Percentiles rank a stretch among this genome's conserved stretches.
These are phyloP conservation scores for Antennarius maculatus DNA, from an alignment of 2,797 vertebrate species.

Conservation along the genomic window DNA sequence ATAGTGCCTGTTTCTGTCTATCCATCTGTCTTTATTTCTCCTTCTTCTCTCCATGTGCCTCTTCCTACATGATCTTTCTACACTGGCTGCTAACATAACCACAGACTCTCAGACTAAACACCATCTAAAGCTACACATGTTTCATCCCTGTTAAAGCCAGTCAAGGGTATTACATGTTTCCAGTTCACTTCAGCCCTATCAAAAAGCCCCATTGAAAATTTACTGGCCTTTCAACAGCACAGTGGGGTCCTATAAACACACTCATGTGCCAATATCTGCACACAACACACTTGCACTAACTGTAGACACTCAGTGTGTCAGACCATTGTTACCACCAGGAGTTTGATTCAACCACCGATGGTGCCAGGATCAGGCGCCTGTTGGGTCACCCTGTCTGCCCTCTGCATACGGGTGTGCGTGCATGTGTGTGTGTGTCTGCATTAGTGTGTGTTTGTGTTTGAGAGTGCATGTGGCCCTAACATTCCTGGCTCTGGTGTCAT, in stretches of 20 bases:
- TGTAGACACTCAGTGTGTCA: conserved; percentile 7
- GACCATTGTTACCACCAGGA: conserved; percentile 5
- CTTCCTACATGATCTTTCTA: conserved; percentile 30
- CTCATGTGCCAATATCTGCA: conserved; percentile 6
- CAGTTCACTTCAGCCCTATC: conserved; percentile 56
- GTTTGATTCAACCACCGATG: conserved; percentile 16
- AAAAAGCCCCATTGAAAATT: conserved; percentile 67
- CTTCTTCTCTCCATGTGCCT: conserved; percentile 6
- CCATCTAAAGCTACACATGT: conserved; percentile 30
- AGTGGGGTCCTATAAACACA: conserved; percentile 45
- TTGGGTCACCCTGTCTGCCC: conserved; percentile 10
- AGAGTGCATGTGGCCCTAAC: conserved; percentile 7
- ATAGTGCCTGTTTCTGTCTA: neutral
- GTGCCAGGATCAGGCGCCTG: conserved; percentile 16
- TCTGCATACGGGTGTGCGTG: neutral
- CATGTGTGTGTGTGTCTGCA: neutral
- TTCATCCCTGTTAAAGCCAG: conserved; percentile 65
- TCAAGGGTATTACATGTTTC: conserved; percentile 67
- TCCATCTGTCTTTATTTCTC: neutral
- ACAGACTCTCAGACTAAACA: conserved; percentile 44
- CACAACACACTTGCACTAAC: conserved; percentile 13
- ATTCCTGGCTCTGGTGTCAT: conserved; percentile 56
- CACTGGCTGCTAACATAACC: neutral
- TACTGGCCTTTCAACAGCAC: conserved; percentile 61
- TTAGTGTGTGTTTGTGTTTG: neutral